Conservation (phyloP, 92 coral and sea anemone species). For the Nematostella vectensis region DNA sequence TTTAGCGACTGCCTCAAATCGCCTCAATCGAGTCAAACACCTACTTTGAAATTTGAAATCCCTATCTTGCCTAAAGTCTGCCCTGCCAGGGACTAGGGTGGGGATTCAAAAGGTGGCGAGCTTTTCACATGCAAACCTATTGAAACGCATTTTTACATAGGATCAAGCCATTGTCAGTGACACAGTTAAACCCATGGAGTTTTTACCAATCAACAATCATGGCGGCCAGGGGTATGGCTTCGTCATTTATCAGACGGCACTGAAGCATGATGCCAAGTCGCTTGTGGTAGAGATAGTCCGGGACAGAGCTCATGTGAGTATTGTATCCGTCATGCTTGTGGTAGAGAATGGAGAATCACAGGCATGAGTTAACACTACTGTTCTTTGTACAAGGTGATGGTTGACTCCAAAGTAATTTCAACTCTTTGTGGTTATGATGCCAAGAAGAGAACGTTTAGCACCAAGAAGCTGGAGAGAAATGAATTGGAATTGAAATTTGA, state of each 20-base stretch:
- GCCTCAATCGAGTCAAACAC: too few species aligned
- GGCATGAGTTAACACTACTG: not conserved
- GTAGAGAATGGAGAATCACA: not conserved
- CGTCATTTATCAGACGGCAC: constrained; percentile 59
- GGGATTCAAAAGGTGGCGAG: too few species aligned
- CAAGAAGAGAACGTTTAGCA: not conserved
- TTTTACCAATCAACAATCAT: constrained; percentile 51
- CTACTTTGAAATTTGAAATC: too few species aligned
- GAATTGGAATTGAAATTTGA: constrained; percentile 13
- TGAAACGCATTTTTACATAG: not conserved
- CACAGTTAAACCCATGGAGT: constrained; percentile 70
- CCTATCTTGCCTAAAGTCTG: too few species aligned
- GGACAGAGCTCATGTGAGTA: constrained; percentile 82
- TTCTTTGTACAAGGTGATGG: constrained; percentile 7
- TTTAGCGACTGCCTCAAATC: too few species aligned
- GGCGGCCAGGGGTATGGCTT: constrained; percentile 94
- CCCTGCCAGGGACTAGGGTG: too few species aligned
- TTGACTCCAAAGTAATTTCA: constrained; percentile 12
- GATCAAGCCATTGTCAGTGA: constrained; percentile 29
- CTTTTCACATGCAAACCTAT: too few species aligned
- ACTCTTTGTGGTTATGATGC: constrained; percentile 11
- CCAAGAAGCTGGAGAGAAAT: constrained; percentile 2
- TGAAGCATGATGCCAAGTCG: constrained; percentile 28
- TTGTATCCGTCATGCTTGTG: not conserved
- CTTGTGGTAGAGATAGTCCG: constrained; percentile 45